phyloP scores from a whole-genome alignment of 2,888 invertebrate genomes.

The Hedychridium roseum region DNA sequence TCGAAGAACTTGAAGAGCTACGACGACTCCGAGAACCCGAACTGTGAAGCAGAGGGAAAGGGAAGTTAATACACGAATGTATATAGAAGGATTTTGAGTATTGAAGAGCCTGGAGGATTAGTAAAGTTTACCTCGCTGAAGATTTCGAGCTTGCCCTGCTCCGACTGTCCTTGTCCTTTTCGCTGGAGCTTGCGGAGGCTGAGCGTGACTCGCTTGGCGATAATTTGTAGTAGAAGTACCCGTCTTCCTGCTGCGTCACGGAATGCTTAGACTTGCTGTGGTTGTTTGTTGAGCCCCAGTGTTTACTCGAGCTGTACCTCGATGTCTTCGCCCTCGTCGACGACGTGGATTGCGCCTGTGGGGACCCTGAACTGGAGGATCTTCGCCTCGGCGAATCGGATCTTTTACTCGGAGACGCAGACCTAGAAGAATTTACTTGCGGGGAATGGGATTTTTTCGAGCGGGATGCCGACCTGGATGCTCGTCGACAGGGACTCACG shows the following conservation, averaged over 20 bases:
- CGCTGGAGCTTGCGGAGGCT: conserved; percentile 44
- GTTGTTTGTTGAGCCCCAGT: no score
- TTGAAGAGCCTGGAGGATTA: not conserved
- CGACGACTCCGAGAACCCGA: conserved; percentile 55
- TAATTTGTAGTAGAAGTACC: no score
- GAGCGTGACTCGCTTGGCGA: conserved; percentile 47
- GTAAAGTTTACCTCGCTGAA: conserved; percentile 45
- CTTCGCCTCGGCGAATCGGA: no score
- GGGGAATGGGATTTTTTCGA: conserved; percentile 47
- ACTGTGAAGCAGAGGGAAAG: conserved; percentile 34
- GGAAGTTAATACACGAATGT: not conserved
- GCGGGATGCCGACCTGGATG: conserved; percentile 40
- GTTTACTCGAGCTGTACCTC: conserved; percentile 43
- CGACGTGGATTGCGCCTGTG: no score
- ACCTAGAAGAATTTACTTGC: no score
- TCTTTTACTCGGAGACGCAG: no score
- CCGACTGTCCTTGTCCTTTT: conserved; percentile 50
- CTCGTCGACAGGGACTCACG: conserved; percentile 36
- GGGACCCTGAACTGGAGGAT: no score
- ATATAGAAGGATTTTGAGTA: not conserved
- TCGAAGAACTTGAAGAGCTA: conserved; percentile 58
- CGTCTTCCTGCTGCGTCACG: no score
- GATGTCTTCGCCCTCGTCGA: no score
- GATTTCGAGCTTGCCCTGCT: conserved; percentile 56
- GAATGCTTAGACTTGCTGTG: no score